These are phyloP conservation scores for Sycophila texana DNA, from an alignment of 2,888 invertebrate genomes.

Conservation along the genomic window DNA sequence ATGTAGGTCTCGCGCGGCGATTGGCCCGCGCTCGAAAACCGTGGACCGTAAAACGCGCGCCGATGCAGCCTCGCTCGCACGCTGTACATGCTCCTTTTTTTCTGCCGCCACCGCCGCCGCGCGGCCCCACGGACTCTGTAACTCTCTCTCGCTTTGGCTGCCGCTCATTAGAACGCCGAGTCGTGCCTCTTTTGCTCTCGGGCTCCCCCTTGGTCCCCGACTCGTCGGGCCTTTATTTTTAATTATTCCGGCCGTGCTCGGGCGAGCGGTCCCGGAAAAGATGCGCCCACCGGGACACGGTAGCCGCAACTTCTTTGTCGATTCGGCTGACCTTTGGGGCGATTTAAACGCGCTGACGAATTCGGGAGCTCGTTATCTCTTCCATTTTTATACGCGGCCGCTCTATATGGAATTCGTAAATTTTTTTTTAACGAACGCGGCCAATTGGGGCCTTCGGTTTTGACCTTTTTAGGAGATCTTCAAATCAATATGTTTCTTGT, in stretches of 20 bases:
- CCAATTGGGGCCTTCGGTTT: too few relatives aligned
- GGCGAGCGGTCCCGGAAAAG: not conserved
- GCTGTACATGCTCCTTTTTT: slow-evolving; percentile 3
- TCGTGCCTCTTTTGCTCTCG: slow-evolving; percentile 8
- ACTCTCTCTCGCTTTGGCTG: not conserved
- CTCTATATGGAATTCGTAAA: too few relatives aligned
- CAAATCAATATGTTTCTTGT: too few relatives aligned
- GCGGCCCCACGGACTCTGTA: not conserved
- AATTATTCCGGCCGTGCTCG: slow-evolving; percentile 26
- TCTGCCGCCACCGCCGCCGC: not conserved
- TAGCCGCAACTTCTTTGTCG: not conserved
- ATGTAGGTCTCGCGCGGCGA: slow-evolving; percentile 73
- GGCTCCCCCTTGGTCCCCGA: not conserved
- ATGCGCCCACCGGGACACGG: slow-evolving; percentile 10
- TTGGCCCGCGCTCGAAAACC: slow-evolving; percentile 67
- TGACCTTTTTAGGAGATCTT: too few relatives aligned
- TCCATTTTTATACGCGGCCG: too few relatives aligned
- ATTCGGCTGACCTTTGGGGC: too few relatives aligned
- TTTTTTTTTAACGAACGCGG: too few relatives aligned
- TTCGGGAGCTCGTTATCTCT: too few relatives aligned
- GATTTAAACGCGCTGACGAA: too few relatives aligned
- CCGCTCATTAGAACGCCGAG: slow-evolving; percentile 29
- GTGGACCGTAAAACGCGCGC: slow-evolving; percentile 58
- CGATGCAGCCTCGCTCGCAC: slow-evolving; percentile 6
- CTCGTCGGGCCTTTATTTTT: slow-evolving; percentile 24